Conservation (phyloP, 2,888 invertebrate species). For the Oxyteleia sp. region DNA sequence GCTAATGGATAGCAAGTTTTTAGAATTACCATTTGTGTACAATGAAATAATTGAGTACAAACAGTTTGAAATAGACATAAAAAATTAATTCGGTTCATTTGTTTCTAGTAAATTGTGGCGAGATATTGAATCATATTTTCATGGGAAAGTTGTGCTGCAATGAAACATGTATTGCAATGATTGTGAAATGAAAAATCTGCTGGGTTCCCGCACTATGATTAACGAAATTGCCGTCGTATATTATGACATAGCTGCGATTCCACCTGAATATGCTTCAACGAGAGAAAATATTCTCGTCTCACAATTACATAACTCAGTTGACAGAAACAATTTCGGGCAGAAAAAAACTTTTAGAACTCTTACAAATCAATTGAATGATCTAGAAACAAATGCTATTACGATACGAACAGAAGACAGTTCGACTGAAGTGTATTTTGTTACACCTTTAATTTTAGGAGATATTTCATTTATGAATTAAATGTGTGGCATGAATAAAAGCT, state of each 20-base stretch:
- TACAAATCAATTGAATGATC: too few relatives aligned
- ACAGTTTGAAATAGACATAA: constrained; percentile 31
- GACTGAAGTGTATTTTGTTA: too few relatives aligned
- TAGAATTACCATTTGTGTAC: constrained; percentile 52
- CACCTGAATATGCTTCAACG: constrained; percentile 63
- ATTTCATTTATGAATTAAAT: too few relatives aligned
- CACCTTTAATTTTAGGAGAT: too few relatives aligned
- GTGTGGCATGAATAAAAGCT: too few relatives aligned
- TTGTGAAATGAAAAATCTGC: constrained; percentile 70
- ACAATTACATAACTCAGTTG: too few relatives aligned
- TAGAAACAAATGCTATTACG: too few relatives aligned
- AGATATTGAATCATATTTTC: constrained; percentile 37
- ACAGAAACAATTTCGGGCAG: too few relatives aligned
- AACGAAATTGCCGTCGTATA: constrained; percentile 70
- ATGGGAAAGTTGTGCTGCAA: constrained; percentile 58
- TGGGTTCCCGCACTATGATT: constrained; percentile 61
- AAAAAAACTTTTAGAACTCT: too few relatives aligned
- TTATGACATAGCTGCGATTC: constrained; percentile 56
- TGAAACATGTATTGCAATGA: constrained; percentile 70
- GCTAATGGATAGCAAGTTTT: constrained; percentile 46
- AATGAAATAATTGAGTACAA: constrained; percentile 44
- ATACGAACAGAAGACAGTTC: too few relatives aligned
- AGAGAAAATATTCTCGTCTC: not conserved
- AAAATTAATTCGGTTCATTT: constrained; percentile 38
- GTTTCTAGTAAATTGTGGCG: constrained; percentile 50